Percentiles rank a stretch among this genome's conserved stretches.
Evolutionary conservation across 2,113 vertebrate species (phyloP).

Genomic region (Naja naja): DNA sequence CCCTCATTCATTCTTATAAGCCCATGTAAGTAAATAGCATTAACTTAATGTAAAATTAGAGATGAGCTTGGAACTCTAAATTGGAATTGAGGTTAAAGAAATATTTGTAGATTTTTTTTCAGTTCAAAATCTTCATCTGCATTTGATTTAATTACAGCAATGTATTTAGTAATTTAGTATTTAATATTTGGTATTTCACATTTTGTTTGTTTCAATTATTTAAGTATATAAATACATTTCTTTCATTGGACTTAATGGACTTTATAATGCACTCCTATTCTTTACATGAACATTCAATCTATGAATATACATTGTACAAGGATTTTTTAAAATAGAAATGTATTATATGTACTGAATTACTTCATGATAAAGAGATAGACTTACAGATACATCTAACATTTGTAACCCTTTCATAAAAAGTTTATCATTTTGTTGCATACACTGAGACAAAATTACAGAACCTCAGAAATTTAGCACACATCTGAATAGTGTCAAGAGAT

Average conservation of each 20-base stretch:
- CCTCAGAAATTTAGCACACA: slow-evolving; percentile 16
- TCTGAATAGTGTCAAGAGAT: slow-evolving; percentile 46
- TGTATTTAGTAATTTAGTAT: neutral
- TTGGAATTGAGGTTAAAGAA: neutral
- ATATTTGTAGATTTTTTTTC: neutral
- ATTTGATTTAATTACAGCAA: neutral
- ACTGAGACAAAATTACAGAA: slow-evolving; percentile 10
- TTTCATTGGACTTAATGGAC: neutral
- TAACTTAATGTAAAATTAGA: neutral
- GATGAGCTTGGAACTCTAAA: neutral
- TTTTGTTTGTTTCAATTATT: neutral
- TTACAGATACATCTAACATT: neutral
- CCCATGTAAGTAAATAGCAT: neutral
- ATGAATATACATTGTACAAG: neutral
- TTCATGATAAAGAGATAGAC: neutral
- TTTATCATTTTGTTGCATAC: neutral
- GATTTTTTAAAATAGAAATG: neutral
- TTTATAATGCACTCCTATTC: neutral
- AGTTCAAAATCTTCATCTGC: neutral
- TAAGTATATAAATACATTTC: neutral
- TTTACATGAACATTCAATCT: neutral
- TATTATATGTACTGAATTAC: neutral
- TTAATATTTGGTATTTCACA: neutral
- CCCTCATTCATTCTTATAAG: neutral
- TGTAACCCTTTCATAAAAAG: neutral